These are phyloP conservation scores for Parnassius orleans DNA, from an alignment of 2,888 invertebrate genomes.

Conservation along the genomic window DNA sequence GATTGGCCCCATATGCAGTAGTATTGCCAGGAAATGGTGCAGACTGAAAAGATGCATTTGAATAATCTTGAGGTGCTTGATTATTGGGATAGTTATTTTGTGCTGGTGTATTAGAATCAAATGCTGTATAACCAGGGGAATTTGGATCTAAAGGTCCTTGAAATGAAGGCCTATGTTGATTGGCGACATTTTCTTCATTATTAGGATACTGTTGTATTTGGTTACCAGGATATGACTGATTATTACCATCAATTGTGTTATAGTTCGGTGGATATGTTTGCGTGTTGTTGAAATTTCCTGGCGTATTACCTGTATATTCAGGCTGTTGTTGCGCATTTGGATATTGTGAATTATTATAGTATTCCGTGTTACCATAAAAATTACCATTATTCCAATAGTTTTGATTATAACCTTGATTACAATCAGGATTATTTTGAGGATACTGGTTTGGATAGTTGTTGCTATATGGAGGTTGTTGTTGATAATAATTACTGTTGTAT, in stretches of 20 bases:
- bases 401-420: conserved; percentile 59
- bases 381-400: conserved; percentile 70
- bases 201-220: conserved; percentile 56
- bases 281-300: conserved; percentile 51
- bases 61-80: conserved; percentile 49
- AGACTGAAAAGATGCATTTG: conserved; percentile 56
- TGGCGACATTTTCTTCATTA: conserved; percentile 57
- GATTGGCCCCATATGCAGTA: conserved; percentile 47
- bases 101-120: conserved; percentile 47
- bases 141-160: conserved; percentile 47
- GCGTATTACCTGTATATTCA: conserved; percentile 53
- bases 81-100: conserved; percentile 46
- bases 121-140: conserved; percentile 57
- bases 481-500: conserved; percentile 66
- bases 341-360: conserved; percentile 69
- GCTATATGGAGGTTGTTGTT: conserved; percentile 50
- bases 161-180: conserved; percentile 58
- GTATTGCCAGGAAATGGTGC: conserved; percentile 47
- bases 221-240: conserved; percentile 54
- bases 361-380: conserved; percentile 64
- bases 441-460: conserved; percentile 72
- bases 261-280: conserved; percentile 62
- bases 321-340: conserved; percentile 55
- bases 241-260: conserved; percentile 46
- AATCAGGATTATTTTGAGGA: conserved; percentile 55